Conservation (phyloP, 92 coral and sea anemone genomes). For the Siderastrea radians region DNA sequence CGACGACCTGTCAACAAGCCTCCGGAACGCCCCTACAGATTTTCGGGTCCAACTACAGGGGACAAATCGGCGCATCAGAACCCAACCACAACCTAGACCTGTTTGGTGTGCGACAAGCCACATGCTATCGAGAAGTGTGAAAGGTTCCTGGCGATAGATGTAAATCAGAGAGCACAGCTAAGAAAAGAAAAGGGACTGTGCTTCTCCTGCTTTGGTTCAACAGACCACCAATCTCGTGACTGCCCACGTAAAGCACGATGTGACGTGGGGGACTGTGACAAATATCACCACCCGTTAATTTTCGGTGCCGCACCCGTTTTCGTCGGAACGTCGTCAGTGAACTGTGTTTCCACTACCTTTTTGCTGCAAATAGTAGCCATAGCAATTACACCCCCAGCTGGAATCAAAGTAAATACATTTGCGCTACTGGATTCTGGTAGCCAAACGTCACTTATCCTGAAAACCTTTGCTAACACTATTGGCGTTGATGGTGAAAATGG, state of each 20-base stretch:
- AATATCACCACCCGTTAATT: conserved; percentile 61
- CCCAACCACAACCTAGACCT: conserved; percentile 12
- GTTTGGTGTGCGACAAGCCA: conserved; percentile 45
- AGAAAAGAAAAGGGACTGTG: conserved; percentile 71
- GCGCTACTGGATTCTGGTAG: conserved; percentile 77
- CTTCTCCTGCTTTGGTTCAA: conserved; percentile 68
- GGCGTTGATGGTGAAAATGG: not conserved
- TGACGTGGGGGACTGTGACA: conserved; percentile 46
- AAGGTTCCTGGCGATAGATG: conserved; percentile 60
- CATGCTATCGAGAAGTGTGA: conserved; percentile 66
- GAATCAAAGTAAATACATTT: conserved; percentile 47
- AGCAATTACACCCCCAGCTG: conserved; percentile 40
- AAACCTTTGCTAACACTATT: not conserved
- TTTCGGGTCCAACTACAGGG: conserved; percentile 20
- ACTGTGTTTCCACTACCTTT: conserved; percentile 25
- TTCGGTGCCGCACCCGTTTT: conserved; percentile 61
- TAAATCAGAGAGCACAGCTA: conserved; percentile 58
- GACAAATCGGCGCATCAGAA: conserved; percentile 9
- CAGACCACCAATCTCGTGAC: conserved; percentile 53
- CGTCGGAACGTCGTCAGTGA: conserved; percentile 48
- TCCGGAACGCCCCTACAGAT: not conserved
- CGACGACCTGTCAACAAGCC: conserved; percentile 17
- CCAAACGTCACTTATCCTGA: conserved; percentile 16
- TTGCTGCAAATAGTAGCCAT: conserved; percentile 74
- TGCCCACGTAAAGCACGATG: conserved; percentile 47